These are phyloP conservation scores for Halyomorpha halys DNA, from an alignment of 1,140 invertebrate species.

Conservation along the genomic window DNA sequence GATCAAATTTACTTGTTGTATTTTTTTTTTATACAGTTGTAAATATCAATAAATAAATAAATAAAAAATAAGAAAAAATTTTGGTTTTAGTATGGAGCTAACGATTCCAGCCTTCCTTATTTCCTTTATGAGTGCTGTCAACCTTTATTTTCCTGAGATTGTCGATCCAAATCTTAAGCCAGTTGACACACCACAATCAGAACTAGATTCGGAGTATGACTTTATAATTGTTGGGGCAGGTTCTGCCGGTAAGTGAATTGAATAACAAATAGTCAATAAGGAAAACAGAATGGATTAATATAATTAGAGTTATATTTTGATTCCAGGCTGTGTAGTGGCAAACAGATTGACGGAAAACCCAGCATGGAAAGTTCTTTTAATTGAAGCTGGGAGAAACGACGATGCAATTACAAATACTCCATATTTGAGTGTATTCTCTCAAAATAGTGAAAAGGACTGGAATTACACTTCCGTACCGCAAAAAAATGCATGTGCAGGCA, in stretches of 20 bases:
- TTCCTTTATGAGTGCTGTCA: background rate
- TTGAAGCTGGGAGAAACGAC: constrained; percentile 85
- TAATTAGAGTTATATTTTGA: background rate
- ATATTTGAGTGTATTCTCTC: constrained; percentile 46
- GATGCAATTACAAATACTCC: constrained; percentile 80
- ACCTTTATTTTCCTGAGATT: background rate
- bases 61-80: too few species aligned
- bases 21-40: too few species aligned
- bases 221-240: background rate
- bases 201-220: background rate
- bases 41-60: too few species aligned
- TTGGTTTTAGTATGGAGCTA: background rate
- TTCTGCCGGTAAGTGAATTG: background rate
- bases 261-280: background rate
- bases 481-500: constrained; percentile 19
- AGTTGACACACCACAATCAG: background rate
- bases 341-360: constrained; percentile 67
- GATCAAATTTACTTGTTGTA: too few species aligned
- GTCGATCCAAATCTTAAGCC: constrained; percentile 2
- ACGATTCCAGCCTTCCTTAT: background rate
- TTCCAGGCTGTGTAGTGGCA: constrained; percentile 71
- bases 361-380: constrained; percentile 66
- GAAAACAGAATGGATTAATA: too few species aligned
- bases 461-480: constrained; percentile 20
- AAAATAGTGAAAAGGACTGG: constrained; percentile 14